Base-by-base conservation (phyloP, 2,888 invertebrate genomes). In the Oscheius sp. region DNA sequence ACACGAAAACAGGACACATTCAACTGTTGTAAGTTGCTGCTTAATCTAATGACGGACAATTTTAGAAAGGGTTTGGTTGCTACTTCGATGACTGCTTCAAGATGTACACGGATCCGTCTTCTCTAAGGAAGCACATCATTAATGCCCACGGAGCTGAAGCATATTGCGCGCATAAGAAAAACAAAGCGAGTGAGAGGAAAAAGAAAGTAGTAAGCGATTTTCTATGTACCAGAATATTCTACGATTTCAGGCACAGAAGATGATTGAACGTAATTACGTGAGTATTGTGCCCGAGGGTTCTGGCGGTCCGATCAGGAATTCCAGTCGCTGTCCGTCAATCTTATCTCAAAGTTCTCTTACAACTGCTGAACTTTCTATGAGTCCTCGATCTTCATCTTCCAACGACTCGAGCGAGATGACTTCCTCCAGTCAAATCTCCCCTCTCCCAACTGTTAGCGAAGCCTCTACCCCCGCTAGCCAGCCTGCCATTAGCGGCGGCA, bases 141-240 rank as follows among this genome's bases (percentile, higher is more conserved):
- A 98, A 97, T 0, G 97, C 97, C 0, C 99, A 99, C 87, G 99
- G 98, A 0, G 94, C 96, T 0, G 97, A 97, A 85, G 97, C 97
- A 89, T 97, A 97, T 89, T 96, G 96, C 13, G 96, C 95, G 9
- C 59, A 59, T 89, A 98, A 98, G 89, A 96, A 96, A 88, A 96
- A 96, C 92, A 87, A 90, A 43, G 69, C 72, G 13, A 29, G 27
- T 41, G 69, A 61, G 29, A 49, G 69, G 25, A 63, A 69, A 12
- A 53, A 61, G 7, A 55, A 69, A 46, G 49, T 58, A 35, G 70
- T 66, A 3, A 66, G 52, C 49, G 6, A 25, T 35, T 27, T 41
- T 49, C 13, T 7, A 5, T 5, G 21, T 49, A 55, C 21, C 6
- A 21, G 5, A 49, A 18, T 21, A 49, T 49, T 3, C 23, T 25